phyloP scores from a whole-genome alignment of 2,888 invertebrate species.

The Pseudoips prasinana region DNA sequence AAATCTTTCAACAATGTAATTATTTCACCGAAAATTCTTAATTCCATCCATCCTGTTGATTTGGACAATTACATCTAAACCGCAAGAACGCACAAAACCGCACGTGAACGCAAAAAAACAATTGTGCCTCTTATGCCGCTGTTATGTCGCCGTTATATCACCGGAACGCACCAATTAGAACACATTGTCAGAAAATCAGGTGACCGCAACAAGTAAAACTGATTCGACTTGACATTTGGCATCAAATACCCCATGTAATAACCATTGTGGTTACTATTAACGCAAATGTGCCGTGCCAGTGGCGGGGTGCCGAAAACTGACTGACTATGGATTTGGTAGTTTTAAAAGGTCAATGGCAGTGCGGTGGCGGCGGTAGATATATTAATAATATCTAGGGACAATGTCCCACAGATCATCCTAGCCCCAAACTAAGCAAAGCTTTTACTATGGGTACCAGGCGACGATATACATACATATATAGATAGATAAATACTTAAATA shows the following conservation, averaged over 20 bases:
- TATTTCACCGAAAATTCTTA: neutral
- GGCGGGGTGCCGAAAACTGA: too few species aligned
- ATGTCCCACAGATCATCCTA: too few species aligned
- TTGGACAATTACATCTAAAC: slow-evolving; percentile 16
- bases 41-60: too few species aligned
- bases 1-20: neutral
- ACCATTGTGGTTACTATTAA: slow-evolving; percentile 25
- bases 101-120: slow-evolving; percentile 3
- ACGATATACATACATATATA: too few species aligned
- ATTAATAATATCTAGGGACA: too few species aligned
- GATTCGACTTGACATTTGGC: slow-evolving; percentile 38
- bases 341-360: too few species aligned
- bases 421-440: too few species aligned
- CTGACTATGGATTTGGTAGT: too few species aligned
- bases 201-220: slow-evolving; percentile 29
- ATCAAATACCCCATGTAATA: slow-evolving; percentile 24
- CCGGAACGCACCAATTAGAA: slow-evolving; percentile 47
- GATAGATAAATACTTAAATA: too few species aligned
- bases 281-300: slow-evolving; percentile 12
- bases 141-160: slow-evolving; percentile 11
- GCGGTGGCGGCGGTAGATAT: too few species aligned
- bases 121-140: neutral
- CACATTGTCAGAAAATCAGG: slow-evolving; percentile 58
- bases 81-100: slow-evolving; percentile 19
- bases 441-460: too few species aligned